A percentile compares a stretch with the other conserved stretches of the same genome.
These are phyloP conservation scores for Cyphomyrus discorhynchus DNA, from an alignment of 2,113 vertebrate species.

Conservation along the genomic window DNA sequence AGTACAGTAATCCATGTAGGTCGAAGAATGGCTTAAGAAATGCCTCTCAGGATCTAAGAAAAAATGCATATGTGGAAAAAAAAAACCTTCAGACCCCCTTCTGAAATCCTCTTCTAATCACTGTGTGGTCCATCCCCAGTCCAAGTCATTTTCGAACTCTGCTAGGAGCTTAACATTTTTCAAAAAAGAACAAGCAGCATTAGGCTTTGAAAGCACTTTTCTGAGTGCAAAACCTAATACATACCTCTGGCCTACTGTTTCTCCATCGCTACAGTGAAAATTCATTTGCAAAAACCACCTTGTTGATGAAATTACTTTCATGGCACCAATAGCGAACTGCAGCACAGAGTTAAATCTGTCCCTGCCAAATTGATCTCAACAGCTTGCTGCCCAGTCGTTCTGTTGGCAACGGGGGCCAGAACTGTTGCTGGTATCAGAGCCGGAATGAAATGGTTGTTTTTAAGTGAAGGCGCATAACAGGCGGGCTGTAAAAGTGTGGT, in stretches of 20 bases:
- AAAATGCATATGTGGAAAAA: background rate
- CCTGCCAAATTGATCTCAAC: background rate
- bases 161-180: conserved; percentile 2
- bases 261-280: background rate
- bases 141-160: background rate
- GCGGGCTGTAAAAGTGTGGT: background rate
- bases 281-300: background rate
- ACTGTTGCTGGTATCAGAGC: background rate
- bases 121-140: background rate
- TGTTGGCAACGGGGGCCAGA: background rate
- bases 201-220: background rate
- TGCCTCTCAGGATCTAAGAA: background rate
- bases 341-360: background rate
- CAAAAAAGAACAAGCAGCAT: background rate
- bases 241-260: background rate
- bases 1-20: background rate
- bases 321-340: background rate
- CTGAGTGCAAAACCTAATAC: background rate
- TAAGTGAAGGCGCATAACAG: background rate
- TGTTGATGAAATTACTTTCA: background rate
- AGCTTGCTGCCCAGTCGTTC: background rate
- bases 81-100: background rate
- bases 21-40: background rate
- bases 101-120: background rate
- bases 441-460: background rate